Evolutionary conservation across 2,888 invertebrate genomes (phyloP), one percentile per base, ranked within the genome.

Genomic region (Hydraecia micacea): DNA sequence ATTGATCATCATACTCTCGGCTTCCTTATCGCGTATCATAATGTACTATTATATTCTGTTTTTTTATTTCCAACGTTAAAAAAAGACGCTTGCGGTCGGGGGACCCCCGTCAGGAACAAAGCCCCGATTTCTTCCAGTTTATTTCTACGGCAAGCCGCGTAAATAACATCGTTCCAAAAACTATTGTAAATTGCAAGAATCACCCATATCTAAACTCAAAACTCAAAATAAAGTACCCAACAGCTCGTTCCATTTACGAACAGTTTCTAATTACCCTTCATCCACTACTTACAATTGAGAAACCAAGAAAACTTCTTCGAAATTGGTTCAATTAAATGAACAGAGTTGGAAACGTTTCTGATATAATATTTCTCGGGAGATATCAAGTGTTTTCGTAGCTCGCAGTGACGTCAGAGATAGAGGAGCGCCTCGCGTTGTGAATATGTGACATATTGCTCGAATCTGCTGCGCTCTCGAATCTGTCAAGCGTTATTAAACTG

Each of bases 381-480:
- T 79, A 84, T 83, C 75, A 75, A 84, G 84, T 83, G 75, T 83
- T 84, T 84, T 84, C 83, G 86, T 86, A 89, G 75, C 86, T 88
- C 85, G 39, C 21, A 49, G 83, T 82, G 75, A 74, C 83, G 87
- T 89, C 88, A 88, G 87, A 91, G 87, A 90, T 89, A 89, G 86
- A 91, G 91, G 85, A 90, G 87, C 86, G 88, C 84, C 83, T 82
- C 87, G 86, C 91, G 87, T 81, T 86, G 87, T 88, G 90, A 89
- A 90, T 90, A 86, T 91, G 91, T 95, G 93, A 94, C 94, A 94
- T 93, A 95, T 95, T 93, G 93, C 95, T 90, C 81, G 91, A 93
- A 93, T 94, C 91, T 95, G 95, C 96, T 93, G 92, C 92, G 95
- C 93, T 93, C 91, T 94, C 94, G 91, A 93, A 94, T 94, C 93